These are phyloP conservation scores for Apocrypta bakeri DNA, from an alignment of 1,140 invertebrate genomes.

Conservation along the genomic window DNA sequence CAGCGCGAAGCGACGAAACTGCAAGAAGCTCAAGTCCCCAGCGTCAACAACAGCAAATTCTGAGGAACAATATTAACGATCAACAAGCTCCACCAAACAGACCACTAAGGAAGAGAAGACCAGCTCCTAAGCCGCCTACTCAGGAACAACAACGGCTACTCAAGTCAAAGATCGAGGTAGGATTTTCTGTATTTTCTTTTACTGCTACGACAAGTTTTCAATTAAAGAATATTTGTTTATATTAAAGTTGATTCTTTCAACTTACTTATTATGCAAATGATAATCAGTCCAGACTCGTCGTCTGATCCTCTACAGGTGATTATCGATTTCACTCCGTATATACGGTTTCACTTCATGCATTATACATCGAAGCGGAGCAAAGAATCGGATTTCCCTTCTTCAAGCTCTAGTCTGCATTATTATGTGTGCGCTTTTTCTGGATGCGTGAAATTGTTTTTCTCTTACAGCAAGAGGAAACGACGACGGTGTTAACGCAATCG, in stretches of 20 bases:
- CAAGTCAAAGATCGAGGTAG: not conserved
- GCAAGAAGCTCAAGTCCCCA: constrained; percentile 66
- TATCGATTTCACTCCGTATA: not conserved
- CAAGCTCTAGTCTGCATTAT: not conserved
- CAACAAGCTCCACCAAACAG: constrained; percentile 63
- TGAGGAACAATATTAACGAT: not conserved
- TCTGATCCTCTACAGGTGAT: not conserved
- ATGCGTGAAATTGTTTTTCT: not conserved
- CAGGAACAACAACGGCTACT: constrained; percentile 38
- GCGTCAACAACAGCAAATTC: constrained; percentile 7
- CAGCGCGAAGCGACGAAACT: constrained; percentile 72
- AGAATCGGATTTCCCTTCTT: too few species aligned
- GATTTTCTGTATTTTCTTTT: not conserved
- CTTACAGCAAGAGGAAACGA: not conserved
- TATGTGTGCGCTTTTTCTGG: not conserved
- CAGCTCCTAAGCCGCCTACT: constrained; percentile 77
- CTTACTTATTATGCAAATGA: not conserved
- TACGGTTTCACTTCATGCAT: not conserved
- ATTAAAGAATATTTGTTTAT: too few species aligned
- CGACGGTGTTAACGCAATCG: not conserved
- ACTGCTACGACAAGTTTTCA: too few species aligned
- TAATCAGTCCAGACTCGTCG: not conserved
- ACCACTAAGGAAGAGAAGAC: constrained; percentile 76
- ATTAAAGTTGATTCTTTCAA: not conserved
- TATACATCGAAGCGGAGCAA: not conserved